Evolutionary conservation across 2,113 vertebrate species (phyloP).

Genomic region (Empidonax alnorum): DNA sequence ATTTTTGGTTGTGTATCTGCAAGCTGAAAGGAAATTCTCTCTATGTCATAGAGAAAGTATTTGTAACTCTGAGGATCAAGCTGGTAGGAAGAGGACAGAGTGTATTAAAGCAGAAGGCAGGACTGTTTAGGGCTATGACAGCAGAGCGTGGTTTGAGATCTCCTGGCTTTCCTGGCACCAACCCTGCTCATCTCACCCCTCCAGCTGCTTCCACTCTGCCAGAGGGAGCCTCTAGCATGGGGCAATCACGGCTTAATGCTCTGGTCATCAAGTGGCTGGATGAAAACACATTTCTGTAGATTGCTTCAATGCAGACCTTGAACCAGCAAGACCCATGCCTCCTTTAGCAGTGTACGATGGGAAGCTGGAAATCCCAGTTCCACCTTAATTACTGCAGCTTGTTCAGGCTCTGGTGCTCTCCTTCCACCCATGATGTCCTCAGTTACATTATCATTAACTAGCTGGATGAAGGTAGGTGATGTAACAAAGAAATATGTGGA

Average conservation of each 20-base stretch:
- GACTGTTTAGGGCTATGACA: not conserved
- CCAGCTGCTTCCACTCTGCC: not conserved
- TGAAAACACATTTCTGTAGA: not conserved
- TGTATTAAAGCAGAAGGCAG: not conserved
- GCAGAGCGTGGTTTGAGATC: not conserved
- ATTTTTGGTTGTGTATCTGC: not conserved
- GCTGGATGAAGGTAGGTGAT: not conserved
- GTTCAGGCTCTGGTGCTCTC: not conserved
- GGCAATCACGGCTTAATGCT: not conserved
- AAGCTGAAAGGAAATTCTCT: not conserved
- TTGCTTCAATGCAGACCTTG: not conserved
- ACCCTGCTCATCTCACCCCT: not conserved
- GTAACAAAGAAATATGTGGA: not conserved
- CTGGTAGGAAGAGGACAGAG: not conserved
- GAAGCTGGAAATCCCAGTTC: not conserved
- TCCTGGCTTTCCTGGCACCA: not conserved
- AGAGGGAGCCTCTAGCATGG: not conserved
- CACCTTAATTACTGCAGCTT: constrained; percentile 4
- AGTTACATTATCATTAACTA: not conserved
- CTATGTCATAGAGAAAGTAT: not conserved
- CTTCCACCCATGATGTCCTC: not conserved
- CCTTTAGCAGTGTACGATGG: not conserved
- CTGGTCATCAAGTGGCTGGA: not conserved
- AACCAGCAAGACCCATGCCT: not conserved
- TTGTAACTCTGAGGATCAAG: not conserved